phyloP scores from a whole-genome alignment of 2,113 vertebrate species.

The Eptatretus burgeri region DNA sequence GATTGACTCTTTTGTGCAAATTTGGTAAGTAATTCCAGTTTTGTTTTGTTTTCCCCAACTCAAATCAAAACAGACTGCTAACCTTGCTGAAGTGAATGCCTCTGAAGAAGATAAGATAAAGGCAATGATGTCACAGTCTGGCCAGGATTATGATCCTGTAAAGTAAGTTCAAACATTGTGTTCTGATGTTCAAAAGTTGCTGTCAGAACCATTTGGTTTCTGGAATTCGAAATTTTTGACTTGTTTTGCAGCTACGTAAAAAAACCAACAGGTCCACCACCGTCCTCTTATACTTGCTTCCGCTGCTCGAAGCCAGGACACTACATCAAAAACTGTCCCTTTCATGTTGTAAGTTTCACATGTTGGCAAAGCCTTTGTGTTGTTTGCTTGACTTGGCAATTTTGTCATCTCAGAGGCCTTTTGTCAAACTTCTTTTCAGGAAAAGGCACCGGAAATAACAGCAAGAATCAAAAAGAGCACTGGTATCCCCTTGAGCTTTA shows the following conservation, averaged over 20 bases:
- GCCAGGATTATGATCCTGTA: conserved; percentile 61
- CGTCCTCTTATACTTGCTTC: conserved; percentile 61
- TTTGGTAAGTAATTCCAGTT: too few species aligned
- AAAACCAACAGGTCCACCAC: conserved; percentile 38
- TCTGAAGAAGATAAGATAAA: conserved; percentile 95
- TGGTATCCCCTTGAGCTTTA: conserved; percentile 79
- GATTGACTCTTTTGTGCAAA: too few species aligned
- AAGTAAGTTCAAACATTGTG: conserved; percentile 30
- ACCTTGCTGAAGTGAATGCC: conserved; percentile 68
- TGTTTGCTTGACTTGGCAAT: neutral
- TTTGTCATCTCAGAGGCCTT: neutral
- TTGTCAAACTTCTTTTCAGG: conserved; percentile 17
- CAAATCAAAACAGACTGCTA: conserved; percentile 63
- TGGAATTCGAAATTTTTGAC: conserved; percentile 5
- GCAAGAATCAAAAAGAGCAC: conserved; percentile 77
- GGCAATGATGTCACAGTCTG: conserved; percentile 72
- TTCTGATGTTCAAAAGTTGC: neutral
- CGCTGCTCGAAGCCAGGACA: conserved; percentile 72
- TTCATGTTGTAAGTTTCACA: conserved; percentile 32
- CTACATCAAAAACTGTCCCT: conserved; percentile 81
- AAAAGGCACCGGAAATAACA: conserved; percentile 52
- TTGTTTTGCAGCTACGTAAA: conserved; percentile 42
- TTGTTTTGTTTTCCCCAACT: conserved; percentile 21
- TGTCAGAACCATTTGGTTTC: neutral
- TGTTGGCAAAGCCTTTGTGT: neutral